Conservation (phyloP, 2,797 vertebrate species). For the Salmo trutta region DNA sequence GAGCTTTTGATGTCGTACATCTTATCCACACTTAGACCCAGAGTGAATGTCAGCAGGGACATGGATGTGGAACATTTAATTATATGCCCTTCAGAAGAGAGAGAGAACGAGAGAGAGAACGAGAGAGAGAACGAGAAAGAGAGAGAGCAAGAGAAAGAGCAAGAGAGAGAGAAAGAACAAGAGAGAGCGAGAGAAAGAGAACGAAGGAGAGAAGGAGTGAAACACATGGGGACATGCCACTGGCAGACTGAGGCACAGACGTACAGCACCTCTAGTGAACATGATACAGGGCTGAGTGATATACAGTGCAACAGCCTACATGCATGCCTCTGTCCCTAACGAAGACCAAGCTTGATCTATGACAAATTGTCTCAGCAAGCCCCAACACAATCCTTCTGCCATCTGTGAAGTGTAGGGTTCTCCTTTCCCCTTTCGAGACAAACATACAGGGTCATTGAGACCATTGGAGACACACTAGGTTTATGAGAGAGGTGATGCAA, state of each 20-base stretch:
- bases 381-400: neutral
- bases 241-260: conserved; percentile 25
- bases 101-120: neutral
- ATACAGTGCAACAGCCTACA: conserved; percentile 14
- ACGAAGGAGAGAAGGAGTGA: neutral
- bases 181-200: neutral
- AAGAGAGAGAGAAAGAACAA: neutral
- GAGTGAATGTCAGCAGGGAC: conserved; percentile 9
- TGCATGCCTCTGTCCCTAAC: conserved; percentile 19
- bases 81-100: conserved; percentile 14
- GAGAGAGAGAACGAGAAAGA: conserved; percentile 5
- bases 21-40: conserved; percentile 11
- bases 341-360: conserved; percentile 19
- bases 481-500: conserved; percentile 2
- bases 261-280: conserved; percentile 18
- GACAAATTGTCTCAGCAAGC: neutral
- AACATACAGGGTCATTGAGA: too few relatives aligned
- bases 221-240: conserved; percentile 2
- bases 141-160: conserved; percentile 1
- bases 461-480: too few relatives aligned
- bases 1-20: conserved; percentile 22
- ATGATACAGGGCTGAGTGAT: conserved; percentile 19
- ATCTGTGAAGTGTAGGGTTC: neutral
- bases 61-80: conserved; percentile 9
- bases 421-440: conserved; percentile 11